Evolutionary conservation across 2,797 vertebrate genomes (phyloP), one percentile per base, ranked within the genome.

Genomic region (Cyprinodon diabolis): DNA sequence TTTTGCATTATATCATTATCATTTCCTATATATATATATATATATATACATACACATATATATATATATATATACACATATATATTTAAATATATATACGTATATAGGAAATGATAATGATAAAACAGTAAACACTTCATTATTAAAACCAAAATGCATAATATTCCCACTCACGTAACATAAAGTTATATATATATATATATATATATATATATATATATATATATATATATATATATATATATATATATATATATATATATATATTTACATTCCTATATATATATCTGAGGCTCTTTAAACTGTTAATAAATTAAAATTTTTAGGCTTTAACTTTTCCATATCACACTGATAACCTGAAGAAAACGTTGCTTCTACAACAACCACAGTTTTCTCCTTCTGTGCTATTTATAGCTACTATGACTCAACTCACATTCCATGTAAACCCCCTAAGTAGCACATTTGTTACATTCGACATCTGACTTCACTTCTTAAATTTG

Each of bases 351-450:
- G 49, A 14, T 68, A 57, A 51, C 23, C 35, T 51, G 14, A 45
- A 65, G 17, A 12, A 52, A 65, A 55, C 48, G n/a, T 1, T 0
- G 7, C n/a, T 48, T 56, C 19, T 23, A 63, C 40, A 43, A 54
- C 30, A 17, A 65, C 4, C 12, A 30, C 1, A 1, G 66, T n/a
- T 48, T 45, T 66, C 54, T 37, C 54, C 45, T 66, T 63, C 43
- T 56, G 51, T 74, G 25, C 57, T 68, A 40, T 47, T 35, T 58
- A 21, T 68, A 58, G 17, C 23, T 19, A 2, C 14, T 45, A 21
- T 52, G 35, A 69, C 66, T 80, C 51, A 30, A 14, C 35, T 72
- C 30, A 15, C 12, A 68, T 57, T 67, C 25, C 63, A 47, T 35
- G 12, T 17, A 25, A 72, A 23, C 17, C 69, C n/a, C 13, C 21